Percentiles rank a stretch among this genome's conserved stretches.
phyloP scores from a whole-genome alignment of 2,888 invertebrate genomes.

The Agrotis ipsilon region DNA sequence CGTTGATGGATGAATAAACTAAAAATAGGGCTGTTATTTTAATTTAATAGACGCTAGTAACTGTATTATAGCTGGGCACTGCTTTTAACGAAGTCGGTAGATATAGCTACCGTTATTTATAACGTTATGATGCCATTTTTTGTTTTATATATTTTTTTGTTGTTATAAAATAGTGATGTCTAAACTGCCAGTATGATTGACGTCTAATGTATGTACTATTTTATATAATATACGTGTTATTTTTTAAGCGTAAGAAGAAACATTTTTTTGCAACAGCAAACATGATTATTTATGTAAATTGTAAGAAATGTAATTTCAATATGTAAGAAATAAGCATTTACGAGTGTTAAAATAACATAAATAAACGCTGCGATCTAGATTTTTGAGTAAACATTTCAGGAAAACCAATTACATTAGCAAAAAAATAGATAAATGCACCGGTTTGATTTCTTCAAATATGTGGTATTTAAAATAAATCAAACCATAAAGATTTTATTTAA shows the following conservation, averaged over 20 bases:
- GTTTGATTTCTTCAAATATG: background rate
- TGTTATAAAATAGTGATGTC: constrained; percentile 3
- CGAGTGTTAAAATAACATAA: background rate
- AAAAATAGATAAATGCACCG: constrained; percentile 4
- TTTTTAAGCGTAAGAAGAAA: background rate
- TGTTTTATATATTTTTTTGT: constrained; percentile 9
- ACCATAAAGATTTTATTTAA: background rate
- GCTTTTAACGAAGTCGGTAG: constrained; percentile 34
- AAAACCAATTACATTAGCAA: background rate
- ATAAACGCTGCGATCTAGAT: constrained; percentile 13
- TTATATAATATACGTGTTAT: background rate
- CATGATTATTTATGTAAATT: background rate
- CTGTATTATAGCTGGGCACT: constrained; percentile 32
- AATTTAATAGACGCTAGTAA: constrained; percentile 31
- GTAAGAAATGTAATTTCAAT: background rate
- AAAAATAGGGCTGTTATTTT: constrained; percentile 50
- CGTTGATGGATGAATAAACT: constrained; percentile 33
- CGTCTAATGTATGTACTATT: background rate
- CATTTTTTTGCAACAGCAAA: constrained; percentile 13
- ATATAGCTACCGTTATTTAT: constrained; percentile 41
- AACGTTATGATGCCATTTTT: constrained; percentile 31
- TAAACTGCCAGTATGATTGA: constrained; percentile 31
- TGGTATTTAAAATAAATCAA: constrained; percentile 21
- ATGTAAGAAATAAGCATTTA: background rate
- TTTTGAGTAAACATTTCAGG: constrained; percentile 14